Conservation (phyloP, 2,888 invertebrate genomes). For the Eupithecia vulgata region DNA sequence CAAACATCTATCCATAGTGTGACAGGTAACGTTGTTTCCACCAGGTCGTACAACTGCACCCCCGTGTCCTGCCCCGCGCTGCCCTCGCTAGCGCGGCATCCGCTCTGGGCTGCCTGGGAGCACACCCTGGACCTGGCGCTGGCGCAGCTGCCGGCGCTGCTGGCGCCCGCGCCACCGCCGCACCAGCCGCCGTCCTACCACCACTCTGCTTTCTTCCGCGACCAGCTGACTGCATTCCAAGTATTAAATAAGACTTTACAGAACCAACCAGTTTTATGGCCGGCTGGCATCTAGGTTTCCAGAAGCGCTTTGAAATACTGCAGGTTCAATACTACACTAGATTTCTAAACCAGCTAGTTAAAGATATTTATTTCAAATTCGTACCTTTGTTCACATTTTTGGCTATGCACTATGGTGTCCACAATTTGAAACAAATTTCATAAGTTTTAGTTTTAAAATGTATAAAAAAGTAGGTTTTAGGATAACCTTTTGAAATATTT, state of each 20-base stretch:
- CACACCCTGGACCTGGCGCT: conserved; percentile 97
- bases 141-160: conserved; percentile 92
- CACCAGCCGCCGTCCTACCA: conserved; percentile 60
- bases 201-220: conserved; percentile 27
- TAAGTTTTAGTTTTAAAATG: no score
- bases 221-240: conserved; percentile 33
- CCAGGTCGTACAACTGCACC: conserved; percentile 95
- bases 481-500: no score
- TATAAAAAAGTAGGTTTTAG: no score
- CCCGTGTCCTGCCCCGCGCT: conserved; percentile 97
- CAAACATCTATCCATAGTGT: no score
- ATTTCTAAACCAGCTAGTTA: no score
- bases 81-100: conserved; percentile 94
- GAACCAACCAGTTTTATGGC: background rate
- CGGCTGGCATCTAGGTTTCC: no score
- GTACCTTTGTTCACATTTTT: no score
- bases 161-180: conserved; percentile 83
- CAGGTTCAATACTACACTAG: no score
- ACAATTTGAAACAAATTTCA: no score
- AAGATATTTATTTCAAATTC: no score
- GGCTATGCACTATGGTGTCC: no score
- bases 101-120: conserved; percentile 99
- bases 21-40: background rate
- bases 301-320: no score
- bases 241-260: conserved; percentile 4